Evolutionary conservation across 2,113 vertebrate species (phyloP), one percentile per base, ranked within the genome.

Genomic region (Penelope pileata): DNA sequence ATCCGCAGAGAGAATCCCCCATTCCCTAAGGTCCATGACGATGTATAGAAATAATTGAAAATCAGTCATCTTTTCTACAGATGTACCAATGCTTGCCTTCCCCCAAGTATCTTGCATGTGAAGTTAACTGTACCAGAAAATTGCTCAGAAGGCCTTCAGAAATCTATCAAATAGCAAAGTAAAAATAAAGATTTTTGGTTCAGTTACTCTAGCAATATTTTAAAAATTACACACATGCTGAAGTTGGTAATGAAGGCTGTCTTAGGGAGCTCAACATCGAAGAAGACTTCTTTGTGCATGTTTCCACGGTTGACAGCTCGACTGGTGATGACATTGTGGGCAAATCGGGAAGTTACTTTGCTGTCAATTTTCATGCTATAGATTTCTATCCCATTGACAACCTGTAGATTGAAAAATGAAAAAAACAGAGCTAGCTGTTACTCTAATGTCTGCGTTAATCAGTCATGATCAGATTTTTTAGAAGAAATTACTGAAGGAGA

Each of bases 221-320:
- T 53, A 36, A 68, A 77, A 48, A 82, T 43, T 79, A 98, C 99
- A 15, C 88, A 99, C 99, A 99, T 98, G 97, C 94, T 98, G 85
- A 99, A 99, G 96, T 98, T 98, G 86, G 98, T 99, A 97, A 99
- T 99, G 97, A 99, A 99, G 91, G 99, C 99, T 16, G 98, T 98
- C 93, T 99, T 99, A 62, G 99, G 99, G 64, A 99, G 99, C 22
- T 97, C 98, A 92, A 99, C 98, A 6, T 99, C 97, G 38, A 99
- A 99, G 89, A 98, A 59, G 32, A 99, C 97, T 97, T 99, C 99
- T 91, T 97, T 98, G 62, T 98, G 97, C 15, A 93, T 56, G 0
- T 98, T 56, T 67, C 98, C 98, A 6, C 94, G 98, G 95, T 99
- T 99, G 69, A 97, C 97, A 92, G 99, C 98, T 45, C 97, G 98